Evolutionary conservation across 2,888 invertebrate genomes (phyloP).

Genomic region (Lymantria monacha): DNA sequence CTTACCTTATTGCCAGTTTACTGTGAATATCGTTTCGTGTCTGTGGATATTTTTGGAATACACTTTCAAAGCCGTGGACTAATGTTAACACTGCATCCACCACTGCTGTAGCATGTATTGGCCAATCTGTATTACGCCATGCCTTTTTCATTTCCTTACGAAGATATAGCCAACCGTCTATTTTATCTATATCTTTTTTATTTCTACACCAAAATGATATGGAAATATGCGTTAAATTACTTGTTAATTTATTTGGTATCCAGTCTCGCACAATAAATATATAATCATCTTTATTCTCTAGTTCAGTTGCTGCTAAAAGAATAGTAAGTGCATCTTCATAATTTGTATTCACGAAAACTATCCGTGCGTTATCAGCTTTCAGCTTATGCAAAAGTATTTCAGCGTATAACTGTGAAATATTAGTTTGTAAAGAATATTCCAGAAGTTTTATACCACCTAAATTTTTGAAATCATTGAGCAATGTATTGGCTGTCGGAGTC

Average conservation of each 20-base stretch:
- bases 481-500: not conserved
- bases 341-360: constrained; percentile 7
- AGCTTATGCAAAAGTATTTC: not conserved
- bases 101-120: constrained; percentile 1
- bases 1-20: constrained; percentile 6
- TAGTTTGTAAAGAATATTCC: not conserved
- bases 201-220: constrained; percentile 1
- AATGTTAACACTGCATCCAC: constrained; percentile 3
- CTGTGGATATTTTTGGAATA: constrained; percentile 5
- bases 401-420: constrained; percentile 1
- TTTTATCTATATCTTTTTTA: not conserved
- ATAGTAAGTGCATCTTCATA: constrained; percentile 4
- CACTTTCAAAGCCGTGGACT: constrained; percentile 1
- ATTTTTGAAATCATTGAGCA: not conserved
- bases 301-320: constrained; percentile 3
- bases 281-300: constrained; percentile 4
- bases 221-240: constrained; percentile 1
- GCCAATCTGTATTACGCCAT: constrained; percentile 1
- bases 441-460: not conserved
- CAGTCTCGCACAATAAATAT: constrained; percentile 7
- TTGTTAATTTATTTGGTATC: not conserved
- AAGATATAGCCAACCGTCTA: not conserved
- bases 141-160: not conserved
- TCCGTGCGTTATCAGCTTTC: not conserved
- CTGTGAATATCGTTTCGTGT: constrained; percentile 3